Percentiles rank a stretch among this genome's conserved stretches.
Conservation (phyloP, 2,888 invertebrate genomes). For the Amphipoea lucens region DNA sequence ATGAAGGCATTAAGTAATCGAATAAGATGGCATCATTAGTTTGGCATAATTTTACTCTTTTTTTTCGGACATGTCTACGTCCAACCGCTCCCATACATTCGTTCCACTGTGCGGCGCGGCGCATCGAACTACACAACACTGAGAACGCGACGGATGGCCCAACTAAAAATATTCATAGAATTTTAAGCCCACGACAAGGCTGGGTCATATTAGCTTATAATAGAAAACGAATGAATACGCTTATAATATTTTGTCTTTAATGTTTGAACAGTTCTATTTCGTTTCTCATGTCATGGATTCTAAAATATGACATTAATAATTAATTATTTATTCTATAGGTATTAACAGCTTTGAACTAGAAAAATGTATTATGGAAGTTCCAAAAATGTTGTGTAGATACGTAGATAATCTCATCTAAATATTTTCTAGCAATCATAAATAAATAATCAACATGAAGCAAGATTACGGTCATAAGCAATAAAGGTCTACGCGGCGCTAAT, state of each 20-base stretch:
- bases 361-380: constrained; percentile 1
- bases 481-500: constrained; percentile 28
- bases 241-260: constrained; percentile 1
- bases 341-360: background rate
- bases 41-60: too few species aligned
- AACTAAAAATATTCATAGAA: constrained; percentile 77
- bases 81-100: too few species aligned
- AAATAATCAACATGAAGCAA: constrained; percentile 29
- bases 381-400: background rate
- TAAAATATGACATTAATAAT: constrained; percentile 5
- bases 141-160: constrained; percentile 65
- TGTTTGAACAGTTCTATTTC: background rate
- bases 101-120: too few species aligned
- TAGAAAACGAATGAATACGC: constrained; percentile 39
- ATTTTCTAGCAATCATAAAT: constrained; percentile 29
- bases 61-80: too few species aligned
- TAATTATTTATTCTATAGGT: background rate
- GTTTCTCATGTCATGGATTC: background rate
- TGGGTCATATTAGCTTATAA: constrained; percentile 49
- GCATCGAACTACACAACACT: constrained; percentile 28
- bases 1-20: too few species aligned
- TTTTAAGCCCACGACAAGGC: constrained; percentile 54
- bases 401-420: constrained; percentile 27
- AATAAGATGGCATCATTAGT: too few species aligned
- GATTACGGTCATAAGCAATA: constrained; percentile 39